Conservation (phyloP, 2,113 vertebrate species). For the Mungos mungo region DNA sequence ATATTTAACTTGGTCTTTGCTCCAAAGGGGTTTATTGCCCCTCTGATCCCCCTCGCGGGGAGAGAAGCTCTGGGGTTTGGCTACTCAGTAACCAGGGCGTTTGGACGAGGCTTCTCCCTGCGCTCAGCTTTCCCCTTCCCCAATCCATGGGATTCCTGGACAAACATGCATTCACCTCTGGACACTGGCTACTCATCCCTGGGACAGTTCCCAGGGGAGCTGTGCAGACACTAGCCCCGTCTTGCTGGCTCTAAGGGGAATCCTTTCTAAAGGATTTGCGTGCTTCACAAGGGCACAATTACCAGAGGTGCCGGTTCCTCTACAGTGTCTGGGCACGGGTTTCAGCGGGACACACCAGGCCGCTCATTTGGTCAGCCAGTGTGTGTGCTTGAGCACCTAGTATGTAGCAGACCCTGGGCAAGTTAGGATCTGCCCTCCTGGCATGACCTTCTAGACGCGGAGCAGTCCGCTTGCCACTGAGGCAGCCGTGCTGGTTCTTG, state of each 20-base stretch:
- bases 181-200: background rate
- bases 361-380: fast-evolving
- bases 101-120: background rate
- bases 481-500: background rate
- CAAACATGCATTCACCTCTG: background rate
- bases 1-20: constrained; percentile 36
- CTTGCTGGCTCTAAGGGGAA: background rate
- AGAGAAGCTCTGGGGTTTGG: constrained; percentile 40
- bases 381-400: background rate
- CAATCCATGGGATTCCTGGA: background rate
- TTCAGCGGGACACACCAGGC: background rate
- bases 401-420: background rate
- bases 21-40: background rate
- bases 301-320: background rate
- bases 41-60: background rate
- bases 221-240: background rate
- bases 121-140: background rate
- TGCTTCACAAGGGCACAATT: background rate
- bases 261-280: background rate
- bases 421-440: background rate
- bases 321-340: background rate
- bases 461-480: background rate
- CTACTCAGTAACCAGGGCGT: constrained; percentile 71
- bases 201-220: background rate
- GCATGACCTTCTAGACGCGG: background rate